Evolutionary conservation across 2,797 vertebrate genomes (phyloP).

Genomic region (Microctenopoma lineatum): DNA sequence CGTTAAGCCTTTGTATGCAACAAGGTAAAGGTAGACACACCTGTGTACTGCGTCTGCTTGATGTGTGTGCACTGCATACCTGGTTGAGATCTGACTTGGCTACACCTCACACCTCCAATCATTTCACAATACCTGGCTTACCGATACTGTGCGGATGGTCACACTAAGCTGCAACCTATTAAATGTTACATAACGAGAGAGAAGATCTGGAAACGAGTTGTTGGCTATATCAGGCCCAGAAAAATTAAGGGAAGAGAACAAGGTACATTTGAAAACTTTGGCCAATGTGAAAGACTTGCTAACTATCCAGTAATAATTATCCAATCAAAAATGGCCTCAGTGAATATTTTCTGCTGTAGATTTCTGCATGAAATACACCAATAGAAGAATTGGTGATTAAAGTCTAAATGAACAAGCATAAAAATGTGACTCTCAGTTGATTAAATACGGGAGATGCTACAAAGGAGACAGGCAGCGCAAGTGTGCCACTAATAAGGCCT

Average conservation of each 20-base stretch:
- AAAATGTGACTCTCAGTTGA: constrained; percentile 2
- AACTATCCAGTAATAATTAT: no score
- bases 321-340: no score
- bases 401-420: not conserved
- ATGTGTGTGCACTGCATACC: constrained; percentile 64
- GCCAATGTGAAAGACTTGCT: no score
- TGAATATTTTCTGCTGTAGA: no score
- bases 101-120: constrained; percentile 56
- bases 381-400: not conserved
- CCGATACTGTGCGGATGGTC: constrained; percentile 50
- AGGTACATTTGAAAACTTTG: no score
- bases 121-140: constrained; percentile 74
- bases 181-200: constrained; percentile 16
- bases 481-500: constrained; percentile 84
- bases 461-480: constrained; percentile 50
- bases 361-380: not conserved
- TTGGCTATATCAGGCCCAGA: no score
- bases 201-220: no score
- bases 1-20: constrained; percentile 28
- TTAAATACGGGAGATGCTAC: constrained; percentile 39
- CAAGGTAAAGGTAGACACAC: constrained; percentile 57
- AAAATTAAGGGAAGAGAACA: no score
- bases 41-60: constrained; percentile 56
- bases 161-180: constrained; percentile 57
- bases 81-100: constrained; percentile 40